Evolutionary conservation across 1,140 invertebrate genomes (phyloP), one percentile per base, ranked within the genome.

Genomic region (Trichonephila inaurata): DNA sequence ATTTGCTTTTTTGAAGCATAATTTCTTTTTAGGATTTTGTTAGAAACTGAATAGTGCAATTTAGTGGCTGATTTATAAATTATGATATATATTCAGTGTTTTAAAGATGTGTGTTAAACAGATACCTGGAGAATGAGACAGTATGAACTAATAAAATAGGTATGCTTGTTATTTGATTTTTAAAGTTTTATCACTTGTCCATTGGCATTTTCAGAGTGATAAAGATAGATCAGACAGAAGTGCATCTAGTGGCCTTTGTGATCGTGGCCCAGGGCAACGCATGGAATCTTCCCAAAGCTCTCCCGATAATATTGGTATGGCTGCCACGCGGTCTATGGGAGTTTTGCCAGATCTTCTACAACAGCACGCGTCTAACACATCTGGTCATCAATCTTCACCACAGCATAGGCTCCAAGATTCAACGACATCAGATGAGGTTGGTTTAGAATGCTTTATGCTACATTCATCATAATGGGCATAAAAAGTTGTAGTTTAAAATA

Each of bases 291-390:
- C 94, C 19, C 94, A 94, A 89, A 95, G 93, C 60, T 94, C 94
- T 61, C 92, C 94, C 24, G 81, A 88, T 44, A 95, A 94, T 90
- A 93, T 95, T 28, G 93, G 88, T 33, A 91, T 91, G 89, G 90
- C 91, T 28, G 92, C 90, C 24, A 83, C 92, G 51, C 91, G 94
- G 10, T 94, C 94, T 24, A 91, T 94, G 87, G 92, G 97, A 77
- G 98, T 99, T 60, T 96, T 99, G 91, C 99, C 99, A 62, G 99
- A 99, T 96, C 97, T 99, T 94, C 97, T 99, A 82, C 99, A 98
- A 95, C 97, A 95, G 12, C 96, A 96, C 93, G 95, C 95, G 14
- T 88, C 92, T 24, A 92, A 92, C 64, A 95, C 96, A 16, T 95
- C 95, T 91, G 95, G 95, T 85, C 92, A 51, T 95, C 95, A 93